Base-by-base conservation (phyloP, 2,797 vertebrate genomes). In the Triplophysa bombifrons region DNA sequence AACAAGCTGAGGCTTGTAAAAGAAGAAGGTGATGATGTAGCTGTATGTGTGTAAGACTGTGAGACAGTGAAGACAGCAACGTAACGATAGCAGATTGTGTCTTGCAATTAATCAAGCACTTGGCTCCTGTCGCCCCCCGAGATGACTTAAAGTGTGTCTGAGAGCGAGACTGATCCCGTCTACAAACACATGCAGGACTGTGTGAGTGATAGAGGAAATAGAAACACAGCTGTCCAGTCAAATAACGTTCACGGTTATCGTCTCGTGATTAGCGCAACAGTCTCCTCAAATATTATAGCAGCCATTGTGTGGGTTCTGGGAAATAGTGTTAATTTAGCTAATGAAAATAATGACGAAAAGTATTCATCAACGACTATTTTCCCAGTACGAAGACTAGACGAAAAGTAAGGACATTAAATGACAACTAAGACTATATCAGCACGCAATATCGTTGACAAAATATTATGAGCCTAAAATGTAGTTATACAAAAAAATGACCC, bases 1-100 rank as follows among this genome's bases (percentile, higher is more conserved):
- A 50, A 50, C 19, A 16, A 16, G 41, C n/a, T 13, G 48, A 53
- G 51, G 51, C 51, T 5, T 3, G 19, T 7, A 19, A n/a, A n/a
- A 11, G 55, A 11, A 12, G 20, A 22, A 9, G 20, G 22, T 68
- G 22, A 69, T 30, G 46, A 68, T 68, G 46, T 20, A 6, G 25
- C 58, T 14, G 82, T 56, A 44, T 72, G 55, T 53, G 72, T 55
- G 3, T 2, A 46, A 13, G 44, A 46, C 25, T 19, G 74, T 67
- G 70, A 30, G 27, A 30, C 27, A 4, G 3, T 30, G 27, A 68
- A 64, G 76, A 2, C 41, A 10, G 41, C 10, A 86, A 91, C 88
- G 88, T 92, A 88, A 93, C 91, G 90, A 89, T 89, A 85, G 72
- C 83, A 86, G 90, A 92, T 91, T 94, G 88, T 88, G 86, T 84